phyloP scores from a whole-genome alignment of 2,797 vertebrate species.

The Bucorvus abyssinicus region DNA sequence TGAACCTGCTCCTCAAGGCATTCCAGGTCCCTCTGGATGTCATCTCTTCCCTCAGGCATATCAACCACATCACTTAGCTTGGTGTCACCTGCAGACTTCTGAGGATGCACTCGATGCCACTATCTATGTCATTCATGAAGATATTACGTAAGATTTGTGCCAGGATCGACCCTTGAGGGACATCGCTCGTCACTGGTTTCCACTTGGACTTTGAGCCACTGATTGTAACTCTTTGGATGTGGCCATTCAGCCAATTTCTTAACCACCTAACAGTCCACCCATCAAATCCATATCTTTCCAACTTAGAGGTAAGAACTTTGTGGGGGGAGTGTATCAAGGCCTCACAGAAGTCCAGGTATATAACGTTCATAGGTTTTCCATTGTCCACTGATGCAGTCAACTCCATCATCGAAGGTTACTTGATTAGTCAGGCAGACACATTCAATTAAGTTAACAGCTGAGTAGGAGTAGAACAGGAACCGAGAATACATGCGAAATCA shows the following conservation, averaged over 20 bases:
- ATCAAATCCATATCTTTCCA: background rate
- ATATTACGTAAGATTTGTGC: rapidly evolving
- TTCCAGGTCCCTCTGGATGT: background rate
- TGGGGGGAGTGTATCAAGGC: rapidly evolving
- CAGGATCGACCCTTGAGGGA: background rate
- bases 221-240: background rate
- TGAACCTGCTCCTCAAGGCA: no score
- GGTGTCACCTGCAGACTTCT: background rate
- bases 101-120: background rate
- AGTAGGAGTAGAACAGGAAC: background rate
- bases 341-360: background rate
- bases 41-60: background rate
- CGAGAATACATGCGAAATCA: background rate
- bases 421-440: background rate
- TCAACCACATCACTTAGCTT: background rate
- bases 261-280: background rate
- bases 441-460: background rate
- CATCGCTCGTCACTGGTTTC: background rate
- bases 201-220: background rate
- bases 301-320: background rate
- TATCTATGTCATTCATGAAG: background rate
- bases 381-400: background rate
- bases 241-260: background rate
- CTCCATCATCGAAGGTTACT: background rate
- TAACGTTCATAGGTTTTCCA: background rate